Evolutionary conservation across 2,888 invertebrate genomes (phyloP).

Genomic region (Malthinus seriepunctatus): DNA sequence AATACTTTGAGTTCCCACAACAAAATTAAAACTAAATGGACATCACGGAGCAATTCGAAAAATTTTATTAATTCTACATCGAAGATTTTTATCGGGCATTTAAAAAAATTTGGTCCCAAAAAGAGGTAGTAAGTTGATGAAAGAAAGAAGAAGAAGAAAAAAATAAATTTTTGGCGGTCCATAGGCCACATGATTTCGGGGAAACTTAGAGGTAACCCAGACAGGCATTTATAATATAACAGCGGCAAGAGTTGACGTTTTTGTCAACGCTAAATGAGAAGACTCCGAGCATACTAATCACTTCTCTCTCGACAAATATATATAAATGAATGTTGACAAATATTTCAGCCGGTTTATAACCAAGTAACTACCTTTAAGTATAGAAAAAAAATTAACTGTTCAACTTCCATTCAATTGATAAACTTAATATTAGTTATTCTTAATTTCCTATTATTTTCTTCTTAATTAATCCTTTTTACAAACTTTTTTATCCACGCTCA

Average conservation of each 20-base stretch:
- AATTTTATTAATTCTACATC: slow-evolving; percentile 25
- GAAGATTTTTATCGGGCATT: slow-evolving; percentile 24
- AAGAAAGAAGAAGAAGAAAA: slow-evolving; percentile 11
- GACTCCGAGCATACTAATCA: slow-evolving; percentile 36
- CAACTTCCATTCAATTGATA: slow-evolving; percentile 24
- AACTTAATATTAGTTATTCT: slow-evolving; percentile 19
- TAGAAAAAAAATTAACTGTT: slow-evolving; percentile 26
- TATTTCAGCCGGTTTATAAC: slow-evolving; percentile 34
- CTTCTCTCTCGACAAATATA: slow-evolving; percentile 27
- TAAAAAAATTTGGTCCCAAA: slow-evolving; percentile 30
- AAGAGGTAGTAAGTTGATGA: no score
- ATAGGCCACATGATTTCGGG: slow-evolving; percentile 39
- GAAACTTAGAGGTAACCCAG: slow-evolving; percentile 35
- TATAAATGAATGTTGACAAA: slow-evolving; percentile 38
- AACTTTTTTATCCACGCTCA: no score
- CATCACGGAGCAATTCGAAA: slow-evolving; percentile 33
- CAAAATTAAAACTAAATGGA: slow-evolving; percentile 32
- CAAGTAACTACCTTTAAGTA: slow-evolving; percentile 25
- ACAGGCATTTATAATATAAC: slow-evolving; percentile 36
- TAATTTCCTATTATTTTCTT: slow-evolving; percentile 13
- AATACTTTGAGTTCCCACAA: slow-evolving; percentile 40
- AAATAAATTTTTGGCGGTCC: slow-evolving; percentile 29
- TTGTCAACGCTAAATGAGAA: slow-evolving; percentile 38
- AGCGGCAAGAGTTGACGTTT: slow-evolving; percentile 35
- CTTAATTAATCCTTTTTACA: not conserved